Percentiles rank a stretch among this genome's conserved stretches.
Conservation (phyloP, 2,113 vertebrate genomes). For the Ramphastos sulfuratus region DNA sequence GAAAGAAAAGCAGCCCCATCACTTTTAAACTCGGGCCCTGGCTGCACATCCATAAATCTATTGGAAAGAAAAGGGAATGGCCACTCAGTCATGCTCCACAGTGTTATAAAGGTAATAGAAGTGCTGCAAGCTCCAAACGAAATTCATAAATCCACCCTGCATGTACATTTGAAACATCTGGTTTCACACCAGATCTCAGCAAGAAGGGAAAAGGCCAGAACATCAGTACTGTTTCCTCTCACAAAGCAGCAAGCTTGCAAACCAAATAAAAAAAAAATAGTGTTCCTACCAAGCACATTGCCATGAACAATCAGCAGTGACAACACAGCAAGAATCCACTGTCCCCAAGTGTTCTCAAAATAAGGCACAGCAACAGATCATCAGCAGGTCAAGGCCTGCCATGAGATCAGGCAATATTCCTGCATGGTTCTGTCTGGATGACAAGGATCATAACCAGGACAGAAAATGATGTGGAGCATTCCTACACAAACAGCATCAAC, state of each 20-base stretch:
- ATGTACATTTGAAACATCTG: background rate
- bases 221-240: background rate
- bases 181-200: slow-evolving; percentile 9
- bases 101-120: background rate
- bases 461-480: background rate
- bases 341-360: background rate
- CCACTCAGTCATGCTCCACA: background rate
- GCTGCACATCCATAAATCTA: background rate
- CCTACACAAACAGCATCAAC: background rate
- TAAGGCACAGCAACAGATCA: background rate
- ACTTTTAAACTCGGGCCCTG: background rate
- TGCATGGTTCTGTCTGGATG: no score
- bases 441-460: background rate
- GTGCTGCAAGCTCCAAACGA: background rate
- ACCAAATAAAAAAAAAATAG: background rate
- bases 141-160: background rate
- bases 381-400: background rate
- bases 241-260: background rate
- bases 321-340: background rate
- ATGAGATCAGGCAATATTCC: background rate
- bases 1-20: background rate
- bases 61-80: background rate
- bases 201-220: background rate
- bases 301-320: background rate
- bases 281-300: background rate